These are phyloP conservation scores for Yasuhikotakia modesta DNA, from an alignment of 2,797 vertebrate species.

Conservation along the genomic window DNA sequence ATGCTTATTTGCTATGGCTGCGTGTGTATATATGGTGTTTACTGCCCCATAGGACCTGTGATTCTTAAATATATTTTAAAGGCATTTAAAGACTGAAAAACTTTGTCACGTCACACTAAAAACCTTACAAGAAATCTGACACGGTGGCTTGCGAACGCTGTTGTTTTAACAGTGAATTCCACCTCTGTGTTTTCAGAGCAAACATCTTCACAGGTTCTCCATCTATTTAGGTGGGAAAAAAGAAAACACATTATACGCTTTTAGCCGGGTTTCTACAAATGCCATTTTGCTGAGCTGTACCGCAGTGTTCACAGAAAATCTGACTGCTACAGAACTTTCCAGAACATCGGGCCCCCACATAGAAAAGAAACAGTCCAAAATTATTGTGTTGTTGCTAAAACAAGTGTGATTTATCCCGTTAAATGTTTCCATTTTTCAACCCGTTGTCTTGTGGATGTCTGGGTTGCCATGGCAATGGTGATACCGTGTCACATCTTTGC, in stretches of 20 bases:
- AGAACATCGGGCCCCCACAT: slow-evolving; percentile 44
- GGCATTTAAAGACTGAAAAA: slow-evolving; percentile 47
- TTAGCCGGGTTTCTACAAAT: slow-evolving; percentile 49
- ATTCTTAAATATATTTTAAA: slow-evolving; percentile 51
- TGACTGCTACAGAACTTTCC: slow-evolving; percentile 56
- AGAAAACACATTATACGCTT: slow-evolving; percentile 42
- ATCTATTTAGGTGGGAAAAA: slow-evolving; percentile 45
- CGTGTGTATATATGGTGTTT: slow-evolving; percentile 36
- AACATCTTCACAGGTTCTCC: slow-evolving; percentile 57
- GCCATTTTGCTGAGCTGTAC: slow-evolving; percentile 53
- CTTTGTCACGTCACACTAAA: slow-evolving; percentile 54
- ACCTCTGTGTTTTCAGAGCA: slow-evolving; percentile 58
- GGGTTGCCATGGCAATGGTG: slow-evolving; percentile 42
- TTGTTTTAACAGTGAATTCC: slow-evolving; percentile 51
- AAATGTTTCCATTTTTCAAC: slow-evolving; percentile 48
- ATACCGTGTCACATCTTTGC: slow-evolving; percentile 47
- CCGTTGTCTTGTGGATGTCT: slow-evolving; percentile 32
- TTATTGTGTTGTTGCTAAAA: slow-evolving; percentile 57
- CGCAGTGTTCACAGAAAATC: slow-evolving; percentile 54
- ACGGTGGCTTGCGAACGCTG: slow-evolving; percentile 44
- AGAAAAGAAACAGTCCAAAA: slow-evolving; percentile 49
- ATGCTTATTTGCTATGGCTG: slow-evolving; percentile 44
- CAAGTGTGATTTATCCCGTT: slow-evolving; percentile 54
- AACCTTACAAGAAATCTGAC: slow-evolving; percentile 52
- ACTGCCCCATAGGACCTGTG: slow-evolving; percentile 39